These are phyloP conservation scores for Andinoacara biseriatus DNA, from an alignment of 2,113 vertebrate genomes.

Conservation along the genomic window DNA sequence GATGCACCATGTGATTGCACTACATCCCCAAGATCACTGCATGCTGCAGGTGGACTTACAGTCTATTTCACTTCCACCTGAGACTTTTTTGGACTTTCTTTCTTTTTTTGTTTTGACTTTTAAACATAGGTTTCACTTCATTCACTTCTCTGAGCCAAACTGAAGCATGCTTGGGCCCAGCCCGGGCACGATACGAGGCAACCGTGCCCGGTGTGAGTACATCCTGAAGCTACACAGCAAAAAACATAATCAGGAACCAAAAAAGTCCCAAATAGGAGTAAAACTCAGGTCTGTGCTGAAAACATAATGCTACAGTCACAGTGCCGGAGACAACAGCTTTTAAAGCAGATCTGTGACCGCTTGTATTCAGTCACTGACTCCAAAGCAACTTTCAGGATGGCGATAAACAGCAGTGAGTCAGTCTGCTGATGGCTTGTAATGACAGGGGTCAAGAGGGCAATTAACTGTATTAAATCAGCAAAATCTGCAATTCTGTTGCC, in stretches of 20 bases:
- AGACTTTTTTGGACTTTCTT: no score
- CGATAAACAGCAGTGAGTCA: fast-evolving
- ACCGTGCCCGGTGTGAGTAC: background rate
- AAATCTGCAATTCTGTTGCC: no score
- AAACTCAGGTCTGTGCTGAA: background rate
- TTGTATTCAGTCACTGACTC: background rate
- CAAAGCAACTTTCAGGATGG: background rate
- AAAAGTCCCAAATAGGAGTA: background rate
- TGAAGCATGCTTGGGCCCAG: no score
- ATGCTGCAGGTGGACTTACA: no score
- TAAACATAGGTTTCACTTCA: no score
- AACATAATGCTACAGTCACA: background rate
- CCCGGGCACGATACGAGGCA: background rate
- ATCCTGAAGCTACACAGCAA: background rate
- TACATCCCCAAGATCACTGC: background rate
- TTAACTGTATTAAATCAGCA: no score
- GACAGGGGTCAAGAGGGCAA: background rate
- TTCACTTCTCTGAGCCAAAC: background rate
- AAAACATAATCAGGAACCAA: background rate
- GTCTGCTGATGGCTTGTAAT: background rate
- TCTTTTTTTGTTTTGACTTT: no score
- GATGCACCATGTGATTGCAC: fast-evolving
- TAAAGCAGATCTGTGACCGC: fast-evolving
- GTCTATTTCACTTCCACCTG: no score
- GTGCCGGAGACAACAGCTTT: background rate